Base-by-base conservation (phyloP, 2,113 vertebrate species). In the Alces alces region DNA sequence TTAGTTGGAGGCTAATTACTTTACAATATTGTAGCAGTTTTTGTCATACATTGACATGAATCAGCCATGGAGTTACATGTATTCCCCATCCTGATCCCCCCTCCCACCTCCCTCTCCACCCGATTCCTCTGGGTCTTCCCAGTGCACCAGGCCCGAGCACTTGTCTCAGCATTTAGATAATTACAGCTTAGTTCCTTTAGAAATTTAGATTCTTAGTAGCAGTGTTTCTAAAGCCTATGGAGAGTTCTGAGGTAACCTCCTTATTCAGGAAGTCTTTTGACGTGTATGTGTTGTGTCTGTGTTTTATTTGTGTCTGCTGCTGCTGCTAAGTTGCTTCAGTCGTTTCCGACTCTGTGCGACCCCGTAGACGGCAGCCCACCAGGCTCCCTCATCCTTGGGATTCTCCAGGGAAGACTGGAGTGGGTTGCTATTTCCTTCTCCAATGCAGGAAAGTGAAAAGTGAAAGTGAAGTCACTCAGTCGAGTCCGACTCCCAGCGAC, bases 301-400 rank as follows among this genome's bases (percentile, higher is more conserved):
- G 27, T 78, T 70, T 70, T 39, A 39, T 61, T 47, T 60, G 66
- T 64, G 13, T 64, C 30, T 57, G 64, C 9, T 1, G 8, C n/a
- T 66, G 33, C 61, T 66, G n/a, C 64, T 6, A 70, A 23, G 64
- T 70, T 0, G 0, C n/a, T 23, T 70, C 19, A 70, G n/a, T 70
- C 0, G 0, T 36, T 9, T 70, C 64, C 0, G 0, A 5, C 64
- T 70, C n/a, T 70, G 64, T 36, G 10, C 0, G 7, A 36, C n/a
- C 19, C n/a, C 64, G 36, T 23, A 70, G n/a, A 5, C 0, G n/a
- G 64, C n/a, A 70, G 64, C 64, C 64, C 64, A 70, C 64, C 64
- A 70, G n/a, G 9, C 19, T 70, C n/a, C 64, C n/a, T 1, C 9
- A 0, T 70, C n/a, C 64, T 9, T 70, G 64, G 64, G n/a, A 36